Evolutionary conservation across 2,888 invertebrate species (phyloP).

Genomic region (Thymelicus sylvestris): DNA sequence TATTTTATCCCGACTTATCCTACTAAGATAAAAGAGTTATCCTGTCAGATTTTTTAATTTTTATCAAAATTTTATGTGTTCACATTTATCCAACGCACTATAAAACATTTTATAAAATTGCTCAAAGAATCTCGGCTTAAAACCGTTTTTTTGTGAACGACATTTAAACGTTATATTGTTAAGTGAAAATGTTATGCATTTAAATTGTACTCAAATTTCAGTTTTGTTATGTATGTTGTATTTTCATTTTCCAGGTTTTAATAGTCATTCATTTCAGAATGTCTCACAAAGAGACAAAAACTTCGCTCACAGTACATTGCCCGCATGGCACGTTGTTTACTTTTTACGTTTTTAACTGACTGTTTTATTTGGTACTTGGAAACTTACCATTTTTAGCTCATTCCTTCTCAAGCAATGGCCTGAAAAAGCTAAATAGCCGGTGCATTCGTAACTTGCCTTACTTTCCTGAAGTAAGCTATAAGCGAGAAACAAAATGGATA

Average conservation of each 20-base stretch:
- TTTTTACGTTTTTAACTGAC: background rate
- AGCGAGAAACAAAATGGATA: background rate
- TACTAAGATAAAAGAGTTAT: too few species aligned
- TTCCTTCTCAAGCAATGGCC: background rate
- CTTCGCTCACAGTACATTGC: background rate
- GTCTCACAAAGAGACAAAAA: background rate
- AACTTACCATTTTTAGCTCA: slow-evolving; percentile 3
- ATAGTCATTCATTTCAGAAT: background rate
- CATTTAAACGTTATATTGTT: too few species aligned
- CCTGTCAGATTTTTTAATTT: too few species aligned
- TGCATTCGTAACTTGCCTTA: background rate
- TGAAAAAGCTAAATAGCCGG: background rate
- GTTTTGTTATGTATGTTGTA: too few species aligned
- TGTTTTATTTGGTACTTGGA: background rate
- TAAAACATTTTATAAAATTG: too few species aligned
- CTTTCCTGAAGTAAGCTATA: background rate
- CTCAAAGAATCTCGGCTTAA: too few species aligned
- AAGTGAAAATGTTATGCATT: too few species aligned
- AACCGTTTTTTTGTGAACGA: too few species aligned
- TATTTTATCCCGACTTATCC: too few species aligned
- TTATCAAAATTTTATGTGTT: too few species aligned
- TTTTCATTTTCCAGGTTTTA: background rate
- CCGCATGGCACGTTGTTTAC: background rate
- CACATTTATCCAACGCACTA: too few species aligned
- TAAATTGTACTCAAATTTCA: too few species aligned